phyloP scores from a whole-genome alignment of 2,888 invertebrate genomes.

The Ceramica pisi region DNA sequence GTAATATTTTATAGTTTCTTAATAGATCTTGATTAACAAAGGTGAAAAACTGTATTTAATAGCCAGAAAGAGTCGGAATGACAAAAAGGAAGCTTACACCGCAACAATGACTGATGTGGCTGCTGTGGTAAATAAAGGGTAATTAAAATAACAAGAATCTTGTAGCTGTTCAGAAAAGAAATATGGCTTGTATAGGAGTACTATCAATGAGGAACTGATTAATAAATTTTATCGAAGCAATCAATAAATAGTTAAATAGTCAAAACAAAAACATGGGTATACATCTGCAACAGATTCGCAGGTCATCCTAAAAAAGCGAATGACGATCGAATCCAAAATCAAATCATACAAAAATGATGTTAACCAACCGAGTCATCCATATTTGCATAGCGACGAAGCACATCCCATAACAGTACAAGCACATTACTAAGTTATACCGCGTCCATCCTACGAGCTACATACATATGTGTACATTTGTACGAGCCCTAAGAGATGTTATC shows the following conservation, averaged over 20 bases:
- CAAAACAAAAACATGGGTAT: not conserved
- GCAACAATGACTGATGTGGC: not conserved
- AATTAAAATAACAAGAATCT: not conserved
- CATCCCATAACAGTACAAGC: constrained; percentile 33
- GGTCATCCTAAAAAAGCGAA: too few species aligned
- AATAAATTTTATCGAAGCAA: not conserved
- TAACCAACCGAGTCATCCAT: constrained; percentile 6
- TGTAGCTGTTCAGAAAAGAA: too few species aligned
- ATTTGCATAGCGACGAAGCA: constrained; percentile 21
- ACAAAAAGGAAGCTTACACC: not conserved
- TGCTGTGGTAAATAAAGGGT: not conserved
- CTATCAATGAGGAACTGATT: not conserved
- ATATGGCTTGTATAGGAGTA: too few species aligned
- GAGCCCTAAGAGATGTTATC: constrained; percentile 69
- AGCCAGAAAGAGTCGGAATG: not conserved
- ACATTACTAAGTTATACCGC: constrained; percentile 29
- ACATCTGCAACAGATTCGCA: not conserved
- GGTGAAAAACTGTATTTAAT: not conserved
- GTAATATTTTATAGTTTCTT: not conserved
- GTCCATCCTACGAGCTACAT: constrained; percentile 49
- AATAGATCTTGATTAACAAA: not conserved
- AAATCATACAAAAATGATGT: not conserved
- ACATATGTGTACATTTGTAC: constrained; percentile 48
- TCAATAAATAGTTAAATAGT: not conserved
- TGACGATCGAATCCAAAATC: too few species aligned